These are phyloP conservation scores for Suillia variegata DNA, from an alignment of 2,888 invertebrate species.

Conservation along the genomic window DNA sequence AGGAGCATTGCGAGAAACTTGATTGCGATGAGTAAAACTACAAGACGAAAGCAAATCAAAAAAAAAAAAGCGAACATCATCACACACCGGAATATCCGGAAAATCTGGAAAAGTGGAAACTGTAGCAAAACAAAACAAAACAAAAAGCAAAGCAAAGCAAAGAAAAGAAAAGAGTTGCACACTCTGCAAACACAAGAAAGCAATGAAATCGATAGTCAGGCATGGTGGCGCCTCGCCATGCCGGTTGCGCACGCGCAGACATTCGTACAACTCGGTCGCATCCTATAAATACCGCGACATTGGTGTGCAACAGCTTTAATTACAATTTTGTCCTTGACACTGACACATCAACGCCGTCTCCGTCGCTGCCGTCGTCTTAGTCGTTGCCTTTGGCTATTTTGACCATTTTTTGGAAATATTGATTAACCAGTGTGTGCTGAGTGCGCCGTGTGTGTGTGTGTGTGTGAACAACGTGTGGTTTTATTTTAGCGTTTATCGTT, in stretches of 20 bases:
- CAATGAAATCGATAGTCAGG: neutral
- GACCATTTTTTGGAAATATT: no score
- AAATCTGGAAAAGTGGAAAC: constrained; percentile 3
- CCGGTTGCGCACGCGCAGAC: neutral
- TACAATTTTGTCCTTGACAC: constrained; percentile 59
- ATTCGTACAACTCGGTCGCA: neutral
- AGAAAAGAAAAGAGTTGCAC: neutral
- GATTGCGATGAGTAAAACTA: no score
- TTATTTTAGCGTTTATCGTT: neutral
- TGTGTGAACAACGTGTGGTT: neutral
- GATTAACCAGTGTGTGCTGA: no score
- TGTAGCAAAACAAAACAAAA: neutral
- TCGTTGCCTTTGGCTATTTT: no score
- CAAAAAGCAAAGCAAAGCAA: neutral
- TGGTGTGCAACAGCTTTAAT: constrained; percentile 49
- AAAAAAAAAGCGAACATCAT: neutral
- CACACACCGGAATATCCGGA: constrained; percentile 4
- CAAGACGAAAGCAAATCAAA: neutral
- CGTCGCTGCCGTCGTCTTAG: no score
- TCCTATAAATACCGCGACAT: constrained; percentile 42
- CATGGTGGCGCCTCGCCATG: neutral
- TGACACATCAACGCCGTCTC: constrained; percentile 34
- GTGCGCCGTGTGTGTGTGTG: neutral
- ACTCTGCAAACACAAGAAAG: neutral
- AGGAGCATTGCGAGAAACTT: no score